Evolutionary conservation across 2,888 invertebrate species (phyloP).

Genomic region (Nysson spinosus): DNA sequence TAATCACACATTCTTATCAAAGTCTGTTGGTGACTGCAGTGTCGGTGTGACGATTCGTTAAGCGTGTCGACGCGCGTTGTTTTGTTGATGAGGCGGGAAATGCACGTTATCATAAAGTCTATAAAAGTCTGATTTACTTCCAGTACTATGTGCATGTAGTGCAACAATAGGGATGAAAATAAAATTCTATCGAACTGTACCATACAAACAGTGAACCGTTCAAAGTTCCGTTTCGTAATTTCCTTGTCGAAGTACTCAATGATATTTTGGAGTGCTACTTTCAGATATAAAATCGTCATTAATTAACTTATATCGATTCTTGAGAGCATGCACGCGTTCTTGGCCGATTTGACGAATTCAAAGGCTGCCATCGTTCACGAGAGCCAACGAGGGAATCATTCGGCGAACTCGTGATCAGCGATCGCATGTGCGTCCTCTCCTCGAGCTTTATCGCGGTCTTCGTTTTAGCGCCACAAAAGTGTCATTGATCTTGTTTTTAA

Average conservation of each 20-base stretch:
- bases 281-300: conserved; percentile 30
- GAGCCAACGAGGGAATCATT: conserved; percentile 51
- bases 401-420: conserved; percentile 59
- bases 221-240: conserved; percentile 6
- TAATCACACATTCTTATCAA: conserved; percentile 34
- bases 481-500: conserved; percentile 50
- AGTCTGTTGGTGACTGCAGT: conserved; percentile 11
- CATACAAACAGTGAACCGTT: background rate
- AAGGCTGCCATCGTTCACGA: conserved; percentile 30
- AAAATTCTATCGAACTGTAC: too few relatives aligned
- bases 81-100: background rate
- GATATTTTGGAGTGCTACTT: conserved; percentile 2
- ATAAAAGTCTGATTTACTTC: too few relatives aligned
- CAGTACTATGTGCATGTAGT: too few relatives aligned
- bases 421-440: conserved; percentile 21
- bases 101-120: too few relatives aligned
- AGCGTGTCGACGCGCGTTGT: background rate
- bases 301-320: conserved; percentile 27
- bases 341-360: conserved; percentile 38
- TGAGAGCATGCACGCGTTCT: conserved; percentile 25
- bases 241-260: background rate
- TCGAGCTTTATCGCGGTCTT: conserved; percentile 30
- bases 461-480: conserved; percentile 40
- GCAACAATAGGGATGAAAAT: too few relatives aligned
- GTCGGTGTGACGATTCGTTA: conserved; percentile 27